These are phyloP conservation scores for Oreortyx pictus DNA, from an alignment of 2,797 vertebrate genomes.

Conservation along the genomic window DNA sequence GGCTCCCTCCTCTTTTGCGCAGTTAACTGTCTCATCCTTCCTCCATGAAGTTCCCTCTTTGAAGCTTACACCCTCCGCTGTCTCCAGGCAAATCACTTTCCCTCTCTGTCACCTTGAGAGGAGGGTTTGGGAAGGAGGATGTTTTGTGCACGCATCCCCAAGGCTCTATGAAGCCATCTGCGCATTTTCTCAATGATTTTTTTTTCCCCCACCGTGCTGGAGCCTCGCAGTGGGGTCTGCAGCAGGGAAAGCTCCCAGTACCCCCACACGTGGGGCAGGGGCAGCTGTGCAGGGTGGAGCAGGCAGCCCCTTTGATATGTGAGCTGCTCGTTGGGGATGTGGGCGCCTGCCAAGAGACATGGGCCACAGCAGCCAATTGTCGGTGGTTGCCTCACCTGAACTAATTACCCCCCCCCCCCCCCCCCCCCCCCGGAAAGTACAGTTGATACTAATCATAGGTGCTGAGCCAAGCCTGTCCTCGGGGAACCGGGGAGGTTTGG, in stretches of 20 bases:
- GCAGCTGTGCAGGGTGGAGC: constrained; percentile 48
- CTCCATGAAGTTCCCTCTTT: background rate
- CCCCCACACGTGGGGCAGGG: background rate
- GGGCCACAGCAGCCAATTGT: constrained; percentile 61
- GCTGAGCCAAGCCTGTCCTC: constrained; percentile 66
- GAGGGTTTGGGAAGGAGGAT: background rate
- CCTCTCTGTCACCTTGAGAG: background rate
- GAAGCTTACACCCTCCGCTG: background rate
- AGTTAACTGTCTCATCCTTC: background rate
- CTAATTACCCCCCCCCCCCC: constrained; percentile 67
- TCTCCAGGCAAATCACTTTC: background rate
- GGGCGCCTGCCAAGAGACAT: constrained; percentile 54
- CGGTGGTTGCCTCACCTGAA: constrained; percentile 73
- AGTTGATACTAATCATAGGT: constrained; percentile 63
- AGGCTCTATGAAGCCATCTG: background rate
- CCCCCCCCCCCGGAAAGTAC: constrained; percentile 66
- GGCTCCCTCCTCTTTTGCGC: background rate
- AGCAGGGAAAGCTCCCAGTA: background rate
- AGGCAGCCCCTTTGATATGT: constrained; percentile 70
- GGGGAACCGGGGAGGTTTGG: constrained; percentile 33
- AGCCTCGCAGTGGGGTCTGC: background rate
- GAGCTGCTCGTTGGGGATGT: constrained; percentile 53
- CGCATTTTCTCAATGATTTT: background rate
- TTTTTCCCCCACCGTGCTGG: background rate
- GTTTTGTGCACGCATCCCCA: background rate